phyloP scores from a whole-genome alignment of 2,888 invertebrate species.

The Ochropacha duplaris region DNA sequence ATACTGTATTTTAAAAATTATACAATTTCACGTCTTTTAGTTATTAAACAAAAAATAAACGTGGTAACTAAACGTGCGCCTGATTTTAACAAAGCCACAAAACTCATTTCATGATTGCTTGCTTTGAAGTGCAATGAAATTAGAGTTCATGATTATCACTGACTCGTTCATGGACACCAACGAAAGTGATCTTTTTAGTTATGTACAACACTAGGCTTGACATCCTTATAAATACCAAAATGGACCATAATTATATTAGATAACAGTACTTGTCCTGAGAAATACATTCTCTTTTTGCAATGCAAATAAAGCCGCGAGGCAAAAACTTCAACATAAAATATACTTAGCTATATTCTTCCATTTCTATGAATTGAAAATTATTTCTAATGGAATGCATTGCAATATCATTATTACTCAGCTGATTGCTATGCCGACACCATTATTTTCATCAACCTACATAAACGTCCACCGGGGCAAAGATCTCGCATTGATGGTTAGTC shows the following conservation, averaged over 20 bases:
- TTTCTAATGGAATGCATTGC: background rate
- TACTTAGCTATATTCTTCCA: background rate
- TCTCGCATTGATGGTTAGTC: constrained; percentile 2
- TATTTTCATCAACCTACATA: constrained; percentile 4
- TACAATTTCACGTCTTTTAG: background rate
- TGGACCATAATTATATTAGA: too few species aligned
- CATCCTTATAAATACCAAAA: background rate
- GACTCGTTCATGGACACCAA: background rate
- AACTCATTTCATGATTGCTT: background rate
- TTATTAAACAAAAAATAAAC: background rate
- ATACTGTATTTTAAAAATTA: too few species aligned
- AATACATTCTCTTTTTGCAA: too few species aligned
- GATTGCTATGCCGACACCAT: constrained; percentile 2
- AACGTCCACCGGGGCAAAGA: constrained; percentile 1
- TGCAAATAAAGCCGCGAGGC: background rate
- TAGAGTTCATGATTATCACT: background rate
- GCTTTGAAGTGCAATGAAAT: background rate
- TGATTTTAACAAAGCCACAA: background rate
- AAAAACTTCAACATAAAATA: too few species aligned
- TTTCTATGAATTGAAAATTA: background rate
- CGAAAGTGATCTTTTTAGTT: background rate
- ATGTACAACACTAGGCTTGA: background rate
- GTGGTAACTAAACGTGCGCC: background rate
- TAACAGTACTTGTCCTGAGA: too few species aligned
- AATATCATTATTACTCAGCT: background rate